Evolutionary conservation across 1,140 invertebrate species (phyloP).

Genomic region (Drosophila sp.): DNA sequence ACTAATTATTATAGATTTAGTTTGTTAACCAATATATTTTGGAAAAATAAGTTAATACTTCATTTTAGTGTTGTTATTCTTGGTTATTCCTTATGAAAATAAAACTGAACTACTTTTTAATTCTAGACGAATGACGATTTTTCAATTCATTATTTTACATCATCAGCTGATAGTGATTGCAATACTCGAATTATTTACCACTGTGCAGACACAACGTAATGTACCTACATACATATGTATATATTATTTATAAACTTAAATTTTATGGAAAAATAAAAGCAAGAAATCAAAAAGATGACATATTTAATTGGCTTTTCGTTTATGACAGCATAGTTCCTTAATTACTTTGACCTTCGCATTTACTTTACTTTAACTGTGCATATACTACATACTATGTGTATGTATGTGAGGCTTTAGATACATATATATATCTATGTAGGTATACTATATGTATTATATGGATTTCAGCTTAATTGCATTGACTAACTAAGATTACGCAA

Average conservation of each 20-base stretch:
- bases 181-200: background rate
- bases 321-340: background rate
- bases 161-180: background rate
- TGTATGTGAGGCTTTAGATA: background rate
- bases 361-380: slow-evolving; percentile 8
- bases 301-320: slow-evolving; percentile 3
- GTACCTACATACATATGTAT: background rate
- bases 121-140: background rate
- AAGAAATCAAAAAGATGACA: background rate
- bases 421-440: background rate
- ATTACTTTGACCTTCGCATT: slow-evolving; percentile 10
- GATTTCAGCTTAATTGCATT: background rate
- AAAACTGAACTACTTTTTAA: too few species aligned
- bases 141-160: too few species aligned
- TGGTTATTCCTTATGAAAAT: too few species aligned
- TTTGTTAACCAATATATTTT: too few species aligned
- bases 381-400: background rate
- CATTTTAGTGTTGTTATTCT: too few species aligned
- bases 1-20: too few species aligned
- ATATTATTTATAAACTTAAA: slow-evolving; percentile 3
- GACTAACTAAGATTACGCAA: slow-evolving; percentile 17
- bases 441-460: slow-evolving; percentile 4
- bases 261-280: background rate
- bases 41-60: too few species aligned
- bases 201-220: background rate